These are phyloP conservation scores for Dasyurus viverrinus DNA, from an alignment of 2,113 vertebrate genomes.

Conservation along the genomic window DNA sequence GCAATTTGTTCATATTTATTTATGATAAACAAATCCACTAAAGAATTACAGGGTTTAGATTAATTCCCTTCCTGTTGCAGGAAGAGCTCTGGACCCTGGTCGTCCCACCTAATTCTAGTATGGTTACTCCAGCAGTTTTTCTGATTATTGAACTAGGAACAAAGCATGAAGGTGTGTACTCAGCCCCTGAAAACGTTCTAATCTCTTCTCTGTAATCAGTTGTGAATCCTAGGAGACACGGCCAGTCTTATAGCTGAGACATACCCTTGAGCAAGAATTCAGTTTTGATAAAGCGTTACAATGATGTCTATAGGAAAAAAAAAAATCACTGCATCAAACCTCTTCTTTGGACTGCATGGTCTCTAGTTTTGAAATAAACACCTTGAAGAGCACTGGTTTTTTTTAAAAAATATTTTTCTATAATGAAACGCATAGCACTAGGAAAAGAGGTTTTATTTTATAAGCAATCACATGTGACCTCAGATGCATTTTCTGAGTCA, in stretches of 20 bases:
- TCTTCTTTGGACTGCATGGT: not conserved
- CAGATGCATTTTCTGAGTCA: constrained; percentile 51
- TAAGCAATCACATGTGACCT: constrained; percentile 74
- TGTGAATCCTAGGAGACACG: not conserved
- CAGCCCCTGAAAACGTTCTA: constrained; percentile 2
- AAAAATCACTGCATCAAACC: constrained; percentile 4
- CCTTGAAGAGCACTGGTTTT: constrained; percentile 68
- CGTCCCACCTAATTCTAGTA: not conserved
- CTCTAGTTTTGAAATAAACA: constrained; percentile 22
- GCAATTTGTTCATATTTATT: constrained; percentile 30
- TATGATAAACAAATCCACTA: constrained; percentile 51
- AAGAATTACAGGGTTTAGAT: constrained; percentile 55
- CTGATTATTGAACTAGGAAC: constrained; percentile 43
- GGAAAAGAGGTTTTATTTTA: constrained; percentile 82
- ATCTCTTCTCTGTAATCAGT: not conserved
- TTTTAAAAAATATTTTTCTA: constrained; percentile 68
- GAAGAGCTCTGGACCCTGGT: constrained; percentile 51
- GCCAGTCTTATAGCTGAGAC: not conserved
- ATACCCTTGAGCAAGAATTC: not conserved
- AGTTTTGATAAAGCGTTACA: not conserved
- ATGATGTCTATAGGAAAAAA: not conserved
- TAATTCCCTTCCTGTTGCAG: constrained; percentile 63
- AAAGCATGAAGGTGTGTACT: not conserved
- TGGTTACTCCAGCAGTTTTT: constrained; percentile 44
- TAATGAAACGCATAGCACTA: constrained; percentile 59